Evolutionary conservation across 1,140 invertebrate species (phyloP).

Genomic region (Scaptomyza graminum): DNA sequence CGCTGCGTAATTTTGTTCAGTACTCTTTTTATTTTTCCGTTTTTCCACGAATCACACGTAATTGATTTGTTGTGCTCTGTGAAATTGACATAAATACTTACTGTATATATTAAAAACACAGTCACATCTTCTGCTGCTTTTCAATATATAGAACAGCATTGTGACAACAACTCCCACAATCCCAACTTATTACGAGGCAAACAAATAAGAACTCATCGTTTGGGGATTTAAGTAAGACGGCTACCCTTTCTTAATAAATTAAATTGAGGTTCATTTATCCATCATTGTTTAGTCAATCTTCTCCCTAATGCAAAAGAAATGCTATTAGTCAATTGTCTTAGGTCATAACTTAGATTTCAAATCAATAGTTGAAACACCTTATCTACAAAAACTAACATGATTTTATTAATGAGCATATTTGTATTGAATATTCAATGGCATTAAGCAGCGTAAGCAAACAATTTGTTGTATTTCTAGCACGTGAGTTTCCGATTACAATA

Average conservation of each 20-base stretch:
- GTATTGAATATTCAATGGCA: not conserved
- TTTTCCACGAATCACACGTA: conserved; percentile 14
- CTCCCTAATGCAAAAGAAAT: too few relatives aligned
- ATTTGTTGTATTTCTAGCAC: not conserved
- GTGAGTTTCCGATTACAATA: not conserved
- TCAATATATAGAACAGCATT: not conserved
- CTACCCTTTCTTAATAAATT: not conserved
- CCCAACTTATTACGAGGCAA: not conserved
- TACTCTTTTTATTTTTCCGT: not conserved
- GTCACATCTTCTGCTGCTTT: not conserved
- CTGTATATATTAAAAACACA: not conserved
- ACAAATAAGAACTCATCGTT: not conserved
- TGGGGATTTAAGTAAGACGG: not conserved
- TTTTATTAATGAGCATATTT: not conserved
- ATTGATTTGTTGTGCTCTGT: not conserved
- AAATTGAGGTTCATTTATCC: too few relatives aligned
- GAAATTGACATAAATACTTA: not conserved
- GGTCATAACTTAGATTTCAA: too few relatives aligned
- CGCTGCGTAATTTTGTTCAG: conserved; percentile 22
- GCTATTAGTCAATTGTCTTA: too few relatives aligned
- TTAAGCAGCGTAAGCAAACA: not conserved
- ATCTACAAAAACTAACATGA: not conserved
- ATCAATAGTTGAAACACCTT: too few relatives aligned
- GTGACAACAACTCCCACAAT: not conserved
- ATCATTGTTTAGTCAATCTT: too few relatives aligned